Evolutionary conservation across 2,113 vertebrate genomes (phyloP), one percentile per base, ranked within the genome.

Genomic region (Indri indri): DNA sequence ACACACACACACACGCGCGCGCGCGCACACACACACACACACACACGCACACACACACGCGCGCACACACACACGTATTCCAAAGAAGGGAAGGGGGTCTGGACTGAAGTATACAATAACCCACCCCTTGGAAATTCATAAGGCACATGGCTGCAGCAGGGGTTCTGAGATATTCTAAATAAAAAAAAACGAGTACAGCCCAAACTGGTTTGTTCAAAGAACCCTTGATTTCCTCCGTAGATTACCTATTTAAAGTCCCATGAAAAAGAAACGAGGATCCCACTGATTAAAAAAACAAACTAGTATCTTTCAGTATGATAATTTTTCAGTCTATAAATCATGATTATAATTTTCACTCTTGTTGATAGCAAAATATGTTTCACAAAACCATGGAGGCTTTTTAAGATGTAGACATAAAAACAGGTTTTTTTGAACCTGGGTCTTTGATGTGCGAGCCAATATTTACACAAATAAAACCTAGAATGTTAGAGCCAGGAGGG

Each of bases 381-480:
- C 59, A 65, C 34, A 54, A 97, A 95, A 86, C 42, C 70, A 90
- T 47, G 5, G 13, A 80, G 54, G 57, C 18, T 91, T 82, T 90
- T 20, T 37, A 73, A 80, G 57, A 87, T 42, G 20, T 18, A 66
- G 17, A 91, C 34, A 71, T 13, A 76, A 80, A 90, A 88, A 86
- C 3, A 42, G 16, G 13, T 20, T 93, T 79, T 79, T 83, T 57
- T 89, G 65, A 97, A 94, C 42, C 40, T 17, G 54, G 34, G 45
- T 47, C 87, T 95, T 92, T 88, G 54, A 90, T 84, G n/a, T 84
- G 22, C 71, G 30, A 70, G 65, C 37, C 45, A 88, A 14, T 47
- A 92, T 83, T 71, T 81, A 68, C 12, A 63, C 42, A 87, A 84
- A 84, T 59, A 68, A 96, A 92, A 90, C 23, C 30, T 61, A 79